Conservation (phyloP, 2,797 vertebrate species). For the Gallirallus australis region DNA sequence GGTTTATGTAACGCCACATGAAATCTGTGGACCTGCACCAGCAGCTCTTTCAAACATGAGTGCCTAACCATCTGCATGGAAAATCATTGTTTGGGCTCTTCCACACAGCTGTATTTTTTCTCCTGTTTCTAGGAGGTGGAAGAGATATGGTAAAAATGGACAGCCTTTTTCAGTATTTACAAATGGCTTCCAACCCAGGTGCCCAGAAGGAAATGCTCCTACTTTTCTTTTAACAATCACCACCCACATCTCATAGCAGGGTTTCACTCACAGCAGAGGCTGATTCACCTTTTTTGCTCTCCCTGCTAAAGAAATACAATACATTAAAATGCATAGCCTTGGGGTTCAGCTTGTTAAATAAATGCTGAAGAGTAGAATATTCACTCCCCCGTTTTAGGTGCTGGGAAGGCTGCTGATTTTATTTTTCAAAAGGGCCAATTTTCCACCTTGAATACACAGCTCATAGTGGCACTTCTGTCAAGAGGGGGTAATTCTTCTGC, state of each 20-base stretch:
- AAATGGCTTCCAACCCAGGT: neutral
- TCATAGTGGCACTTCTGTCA: neutral
- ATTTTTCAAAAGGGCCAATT: slow-evolving; percentile 14
- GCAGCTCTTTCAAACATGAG: neutral
- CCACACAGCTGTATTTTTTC: neutral
- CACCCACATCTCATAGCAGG: neutral
- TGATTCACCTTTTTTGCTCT: neutral
- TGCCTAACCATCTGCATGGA: neutral
- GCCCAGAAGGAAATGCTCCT: neutral
- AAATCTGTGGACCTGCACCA: neutral
- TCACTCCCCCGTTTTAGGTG: neutral
- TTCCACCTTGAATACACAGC: neutral
- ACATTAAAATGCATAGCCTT: neutral
- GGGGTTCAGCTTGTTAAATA: neutral
- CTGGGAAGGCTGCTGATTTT: neutral
- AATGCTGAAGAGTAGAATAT: neutral
- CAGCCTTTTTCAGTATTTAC: neutral
- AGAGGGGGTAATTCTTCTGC: neutral
- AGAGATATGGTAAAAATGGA: neutral
- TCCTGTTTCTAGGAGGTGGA: neutral
- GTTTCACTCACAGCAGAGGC: neutral
- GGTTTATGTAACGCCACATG: neutral
- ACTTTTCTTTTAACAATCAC: neutral
- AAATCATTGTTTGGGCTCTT: neutral
- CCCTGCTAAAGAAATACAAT: neutral